Percentiles rank a stretch among this genome's conserved stretches.
Evolutionary conservation across 2,113 vertebrate genomes (phyloP).

Genomic region (Rhodinocichla rosea): DNA sequence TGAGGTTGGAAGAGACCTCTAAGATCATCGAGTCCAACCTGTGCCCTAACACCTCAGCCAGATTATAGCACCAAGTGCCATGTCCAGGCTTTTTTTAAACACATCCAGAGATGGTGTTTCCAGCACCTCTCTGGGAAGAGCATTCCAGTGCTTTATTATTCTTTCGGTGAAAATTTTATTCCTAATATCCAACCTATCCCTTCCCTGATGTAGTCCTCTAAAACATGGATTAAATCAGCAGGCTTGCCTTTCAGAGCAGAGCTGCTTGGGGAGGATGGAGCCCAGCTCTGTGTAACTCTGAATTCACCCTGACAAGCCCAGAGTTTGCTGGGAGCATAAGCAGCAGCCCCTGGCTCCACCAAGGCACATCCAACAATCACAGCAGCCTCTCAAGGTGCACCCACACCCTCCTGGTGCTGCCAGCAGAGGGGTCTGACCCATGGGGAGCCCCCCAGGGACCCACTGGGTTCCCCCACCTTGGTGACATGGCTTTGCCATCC

Average conservation of each 20-base stretch:
- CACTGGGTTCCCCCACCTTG: neutral
- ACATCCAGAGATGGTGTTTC: no score
- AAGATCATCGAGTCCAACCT: no score
- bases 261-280: neutral
- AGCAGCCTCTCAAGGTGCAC: neutral
- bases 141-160: no score
- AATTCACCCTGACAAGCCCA: neutral
- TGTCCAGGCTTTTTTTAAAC: no score
- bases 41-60: no score
- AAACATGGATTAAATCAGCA: neutral
- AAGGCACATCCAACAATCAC: neutral
- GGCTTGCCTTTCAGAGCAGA: neutral
- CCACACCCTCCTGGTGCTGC: neutral
- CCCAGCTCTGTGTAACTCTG: neutral
- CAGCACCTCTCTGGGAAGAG: no score
- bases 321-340: rapidly evolving
- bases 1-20: no score
- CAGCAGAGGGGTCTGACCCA: neutral
- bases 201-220: neutral
- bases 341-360: neutral
- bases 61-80: no score
- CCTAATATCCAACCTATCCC: no score
- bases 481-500: neutral
- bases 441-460: rapidly evolving
- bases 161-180: no score